A percentile compares a stretch with the other conserved stretches of the same genome.
Conservation (phyloP, 2,888 invertebrate species). For the Lasioglossum oenotherae region DNA sequence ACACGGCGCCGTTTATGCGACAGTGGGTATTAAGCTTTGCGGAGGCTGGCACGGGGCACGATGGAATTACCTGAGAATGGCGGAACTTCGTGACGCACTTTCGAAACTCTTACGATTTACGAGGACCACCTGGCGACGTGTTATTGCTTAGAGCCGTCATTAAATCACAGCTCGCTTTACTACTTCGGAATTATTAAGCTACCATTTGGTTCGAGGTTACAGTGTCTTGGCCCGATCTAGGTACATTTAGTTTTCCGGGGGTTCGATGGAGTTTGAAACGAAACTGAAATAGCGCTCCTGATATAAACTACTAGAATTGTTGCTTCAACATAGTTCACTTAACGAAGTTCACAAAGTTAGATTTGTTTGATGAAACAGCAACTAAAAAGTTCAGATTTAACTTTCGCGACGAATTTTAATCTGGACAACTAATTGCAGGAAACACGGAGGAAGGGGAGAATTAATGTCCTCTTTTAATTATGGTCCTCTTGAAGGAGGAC, state of each 20-base stretch:
- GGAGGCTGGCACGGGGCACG: background rate
- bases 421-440: too few species aligned
- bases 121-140: slow-evolving; percentile 56
- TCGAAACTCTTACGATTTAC: slow-evolving; percentile 54
- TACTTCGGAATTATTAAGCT: slow-evolving; percentile 42
- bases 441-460: too few species aligned
- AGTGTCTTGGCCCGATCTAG: background rate
- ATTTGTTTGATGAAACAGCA: background rate
- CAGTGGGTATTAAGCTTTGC: slow-evolving; percentile 24
- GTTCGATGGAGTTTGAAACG: background rate
- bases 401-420: too few species aligned
- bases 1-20: background rate
- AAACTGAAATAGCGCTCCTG: background rate
- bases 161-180: slow-evolving; percentile 48
- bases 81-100: slow-evolving; percentile 57
- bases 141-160: slow-evolving; percentile 57
- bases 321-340: background rate
- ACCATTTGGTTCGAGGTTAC: slow-evolving; percentile 11
- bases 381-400: too few species aligned
- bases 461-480: too few species aligned
- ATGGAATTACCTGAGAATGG: slow-evolving; percentile 29
- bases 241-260: background rate
- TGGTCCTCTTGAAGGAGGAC: too few species aligned
- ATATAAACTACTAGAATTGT: background rate
- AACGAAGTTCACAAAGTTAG: background rate